Percentiles rank a stretch among this genome's conserved stretches.
Conservation (phyloP, 2,113 vertebrate species). For the Eolophus roseicapilla region DNA sequence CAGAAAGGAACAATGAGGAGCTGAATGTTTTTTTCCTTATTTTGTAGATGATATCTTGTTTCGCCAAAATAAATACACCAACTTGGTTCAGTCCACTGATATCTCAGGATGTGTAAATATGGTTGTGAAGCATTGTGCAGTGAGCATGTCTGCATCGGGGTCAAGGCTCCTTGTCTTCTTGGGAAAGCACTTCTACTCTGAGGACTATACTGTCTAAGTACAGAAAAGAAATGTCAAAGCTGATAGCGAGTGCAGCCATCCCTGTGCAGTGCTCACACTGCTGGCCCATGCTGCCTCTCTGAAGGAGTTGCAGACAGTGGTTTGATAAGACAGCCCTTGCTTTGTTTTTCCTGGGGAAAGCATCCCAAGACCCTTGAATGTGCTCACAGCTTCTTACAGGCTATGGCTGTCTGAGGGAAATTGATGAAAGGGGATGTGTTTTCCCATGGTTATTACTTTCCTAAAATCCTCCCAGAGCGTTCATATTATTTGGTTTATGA, state of each 20-base stretch:
- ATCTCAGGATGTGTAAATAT: neutral
- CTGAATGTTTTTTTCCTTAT: neutral
- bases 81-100: neutral
- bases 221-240: neutral
- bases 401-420: neutral
- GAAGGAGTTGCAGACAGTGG: neutral
- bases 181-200: neutral
- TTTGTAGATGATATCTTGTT: neutral
- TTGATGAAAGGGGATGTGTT: neutral
- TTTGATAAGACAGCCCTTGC: neutral
- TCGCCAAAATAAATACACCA: neutral
- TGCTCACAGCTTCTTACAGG: neutral
- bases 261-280: neutral
- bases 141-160: no score
- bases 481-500: slow-evolving; percentile 21
- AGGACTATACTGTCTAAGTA: no score
- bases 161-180: neutral
- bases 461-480: neutral
- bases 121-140: fast-evolving
- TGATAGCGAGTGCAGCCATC: fast-evolving
- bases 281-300: fast-evolving
- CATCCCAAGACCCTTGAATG: fast-evolving
- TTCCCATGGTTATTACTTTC: neutral
- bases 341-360: neutral
- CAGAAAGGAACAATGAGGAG: neutral